These are phyloP conservation scores for Elgaria multicarinata DNA, from an alignment of 2,113 vertebrate genomes.

Conservation along the genomic window DNA sequence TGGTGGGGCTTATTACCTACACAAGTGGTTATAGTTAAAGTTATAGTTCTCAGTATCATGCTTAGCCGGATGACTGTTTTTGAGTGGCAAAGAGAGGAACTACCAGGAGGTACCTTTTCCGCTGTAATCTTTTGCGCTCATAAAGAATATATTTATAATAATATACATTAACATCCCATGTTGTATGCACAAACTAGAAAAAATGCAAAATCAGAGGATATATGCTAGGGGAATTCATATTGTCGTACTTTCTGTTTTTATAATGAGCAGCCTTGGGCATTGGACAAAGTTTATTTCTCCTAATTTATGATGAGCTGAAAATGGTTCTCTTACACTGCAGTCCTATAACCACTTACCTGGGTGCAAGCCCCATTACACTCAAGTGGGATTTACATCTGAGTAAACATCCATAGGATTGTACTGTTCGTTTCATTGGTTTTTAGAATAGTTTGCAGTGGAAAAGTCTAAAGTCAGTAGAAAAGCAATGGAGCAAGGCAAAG, in stretches of 20 bases:
- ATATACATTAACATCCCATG: slow-evolving; percentile 13
- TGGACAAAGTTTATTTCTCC: slow-evolving; percentile 40
- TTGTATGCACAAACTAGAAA: slow-evolving; percentile 25
- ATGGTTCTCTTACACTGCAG: slow-evolving; percentile 10
- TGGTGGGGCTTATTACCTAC: no score
- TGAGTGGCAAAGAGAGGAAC: neutral
- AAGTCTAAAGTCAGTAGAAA: slow-evolving; percentile 53
- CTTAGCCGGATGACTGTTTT: neutral
- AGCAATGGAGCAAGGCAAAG: slow-evolving; percentile 39
- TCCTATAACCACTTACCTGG: neutral
- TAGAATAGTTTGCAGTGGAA: slow-evolving; percentile 56
- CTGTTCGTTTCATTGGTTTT: neutral
- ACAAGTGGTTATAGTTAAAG: no score
- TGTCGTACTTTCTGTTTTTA: slow-evolving; percentile 55
- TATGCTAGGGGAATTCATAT: neutral
- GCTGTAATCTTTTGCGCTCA: neutral
- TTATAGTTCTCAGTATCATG: no score
- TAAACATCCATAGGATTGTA: neutral
- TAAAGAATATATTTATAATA: neutral
- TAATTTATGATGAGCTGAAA: slow-evolving; percentile 50
- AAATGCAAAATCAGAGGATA: slow-evolving; percentile 10
- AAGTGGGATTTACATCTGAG: neutral
- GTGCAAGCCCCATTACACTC: neutral
- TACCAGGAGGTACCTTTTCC: neutral
- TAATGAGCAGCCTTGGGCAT: slow-evolving; percentile 49